Conservation (phyloP, 30 jellyfish, hydroid and myxozoan genomes). For the Aurelia sp. region DNA sequence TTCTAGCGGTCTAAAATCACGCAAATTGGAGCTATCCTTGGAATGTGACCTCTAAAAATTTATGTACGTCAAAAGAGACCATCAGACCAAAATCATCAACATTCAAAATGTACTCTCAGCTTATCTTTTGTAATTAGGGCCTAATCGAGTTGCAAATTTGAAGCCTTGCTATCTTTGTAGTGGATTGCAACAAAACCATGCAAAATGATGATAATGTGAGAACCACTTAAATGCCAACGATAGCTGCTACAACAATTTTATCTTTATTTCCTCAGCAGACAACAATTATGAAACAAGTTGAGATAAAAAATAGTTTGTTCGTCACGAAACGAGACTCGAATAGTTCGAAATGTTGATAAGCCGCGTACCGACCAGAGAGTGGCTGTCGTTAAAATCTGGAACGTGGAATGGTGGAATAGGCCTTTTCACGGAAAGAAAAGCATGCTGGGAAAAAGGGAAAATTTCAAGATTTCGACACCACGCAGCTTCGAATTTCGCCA, state of each 20-base stretch:
- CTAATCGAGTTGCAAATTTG: background rate
- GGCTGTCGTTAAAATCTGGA: background rate
- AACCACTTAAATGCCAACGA: slow-evolving; percentile 2
- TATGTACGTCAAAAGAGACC: background rate
- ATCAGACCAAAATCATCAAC: too few relatives aligned
- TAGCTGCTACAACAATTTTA: background rate
- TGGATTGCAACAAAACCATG: background rate
- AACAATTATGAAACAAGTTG: background rate
- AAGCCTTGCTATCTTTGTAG: background rate
- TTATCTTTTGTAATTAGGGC: background rate
- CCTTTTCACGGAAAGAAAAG: too few relatives aligned
- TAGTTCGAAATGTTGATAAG: background rate
- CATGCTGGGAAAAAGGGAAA: too few relatives aligned
- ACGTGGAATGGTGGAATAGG: too few relatives aligned
- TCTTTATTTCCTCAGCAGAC: slow-evolving; percentile 3
- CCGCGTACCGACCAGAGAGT: background rate
- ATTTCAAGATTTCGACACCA: too few relatives aligned
- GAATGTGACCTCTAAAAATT: too few relatives aligned
- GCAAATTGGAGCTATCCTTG: too few relatives aligned
- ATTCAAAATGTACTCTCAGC: background rate
- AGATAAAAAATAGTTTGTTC: background rate
- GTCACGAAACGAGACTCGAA: background rate
- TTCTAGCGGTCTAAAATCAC: too few relatives aligned
- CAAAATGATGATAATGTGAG: background rate
- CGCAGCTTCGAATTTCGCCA: too few relatives aligned